phyloP scores from a whole-genome alignment of 2,888 invertebrate species.

The Drosophila diplacantha region DNA sequence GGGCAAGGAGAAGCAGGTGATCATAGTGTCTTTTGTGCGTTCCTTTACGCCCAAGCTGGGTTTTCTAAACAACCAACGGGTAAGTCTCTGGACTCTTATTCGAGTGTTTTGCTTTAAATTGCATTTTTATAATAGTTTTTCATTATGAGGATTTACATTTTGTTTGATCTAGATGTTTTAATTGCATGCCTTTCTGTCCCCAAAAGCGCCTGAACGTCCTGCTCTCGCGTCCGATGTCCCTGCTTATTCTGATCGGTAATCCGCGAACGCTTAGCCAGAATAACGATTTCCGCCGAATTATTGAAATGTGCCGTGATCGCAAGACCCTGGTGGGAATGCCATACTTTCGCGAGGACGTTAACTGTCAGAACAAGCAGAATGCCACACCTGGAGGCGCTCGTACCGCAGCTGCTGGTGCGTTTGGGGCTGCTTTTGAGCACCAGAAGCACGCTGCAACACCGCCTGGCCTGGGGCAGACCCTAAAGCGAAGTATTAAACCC shows the following conservation, averaged over 20 bases:
- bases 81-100: conserved; percentile 42
- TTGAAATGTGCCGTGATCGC: conserved; percentile 62
- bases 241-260: conserved; percentile 81
- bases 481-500: conserved; percentile 54
- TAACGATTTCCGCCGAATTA: conserved; percentile 62
- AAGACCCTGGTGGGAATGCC: conserved; percentile 56
- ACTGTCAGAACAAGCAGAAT: conserved; percentile 20
- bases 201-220: conserved; percentile 83
- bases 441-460: not conserved
- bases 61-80: conserved; percentile 71
- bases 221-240: conserved; percentile 81
- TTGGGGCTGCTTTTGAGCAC: not conserved
- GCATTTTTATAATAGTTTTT: not conserved
- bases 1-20: conserved; percentile 89
- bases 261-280: conserved; percentile 74
- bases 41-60: conserved; percentile 70
- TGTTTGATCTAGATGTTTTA: not conserved
- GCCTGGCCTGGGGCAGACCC: conserved; percentile 33
- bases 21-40: conserved; percentile 89
- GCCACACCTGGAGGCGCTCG: not conserved
- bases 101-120: not conserved
- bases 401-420: not conserved
- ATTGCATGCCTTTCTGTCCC: conserved; percentile 12
- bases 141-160: fast-evolving
- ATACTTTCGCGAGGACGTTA: conserved; percentile 44